phyloP scores from a whole-genome alignment of 2,888 invertebrate genomes.

The Chirona hameri region DNA sequence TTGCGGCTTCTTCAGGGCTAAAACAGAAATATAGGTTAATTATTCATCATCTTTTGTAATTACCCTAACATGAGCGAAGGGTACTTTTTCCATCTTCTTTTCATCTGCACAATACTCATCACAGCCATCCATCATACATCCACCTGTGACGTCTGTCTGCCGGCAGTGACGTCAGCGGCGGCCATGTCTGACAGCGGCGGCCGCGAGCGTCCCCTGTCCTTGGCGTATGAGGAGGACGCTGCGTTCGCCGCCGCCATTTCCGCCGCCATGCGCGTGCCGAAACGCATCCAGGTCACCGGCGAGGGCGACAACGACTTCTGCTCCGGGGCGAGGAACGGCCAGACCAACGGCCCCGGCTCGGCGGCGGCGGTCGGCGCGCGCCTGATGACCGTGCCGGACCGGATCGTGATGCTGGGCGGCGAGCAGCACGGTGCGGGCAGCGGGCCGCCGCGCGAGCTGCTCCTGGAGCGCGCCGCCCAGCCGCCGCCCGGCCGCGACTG shows the following conservation, averaged over 20 bases:
- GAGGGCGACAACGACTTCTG: neutral
- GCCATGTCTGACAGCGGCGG: no score
- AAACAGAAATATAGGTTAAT: no score
- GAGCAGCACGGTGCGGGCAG: constrained; percentile 24
- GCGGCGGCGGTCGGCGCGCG: neutral
- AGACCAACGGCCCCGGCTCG: neutral
- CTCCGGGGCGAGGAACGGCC: neutral
- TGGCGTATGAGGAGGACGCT: neutral
- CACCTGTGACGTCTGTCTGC: no score
- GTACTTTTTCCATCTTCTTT: no score
- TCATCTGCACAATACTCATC: no score
- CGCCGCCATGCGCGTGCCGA: neutral
- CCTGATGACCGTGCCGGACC: constrained; percentile 23
- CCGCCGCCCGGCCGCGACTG: neutral
- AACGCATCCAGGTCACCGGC: neutral
- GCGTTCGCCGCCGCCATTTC: neutral
- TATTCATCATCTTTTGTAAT: no score
- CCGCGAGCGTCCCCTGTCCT: neutral
- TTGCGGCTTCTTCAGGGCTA: no score
- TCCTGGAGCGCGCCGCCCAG: constrained; percentile 23
- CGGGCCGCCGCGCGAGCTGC: constrained; percentile 11
- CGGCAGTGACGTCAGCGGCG: no score
- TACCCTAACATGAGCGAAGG: no score
- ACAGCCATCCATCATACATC: no score
- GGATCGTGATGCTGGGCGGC: constrained; percentile 26